Base-by-base conservation (phyloP, 2,888 invertebrate genomes). In the Onchidella celtica region DNA sequence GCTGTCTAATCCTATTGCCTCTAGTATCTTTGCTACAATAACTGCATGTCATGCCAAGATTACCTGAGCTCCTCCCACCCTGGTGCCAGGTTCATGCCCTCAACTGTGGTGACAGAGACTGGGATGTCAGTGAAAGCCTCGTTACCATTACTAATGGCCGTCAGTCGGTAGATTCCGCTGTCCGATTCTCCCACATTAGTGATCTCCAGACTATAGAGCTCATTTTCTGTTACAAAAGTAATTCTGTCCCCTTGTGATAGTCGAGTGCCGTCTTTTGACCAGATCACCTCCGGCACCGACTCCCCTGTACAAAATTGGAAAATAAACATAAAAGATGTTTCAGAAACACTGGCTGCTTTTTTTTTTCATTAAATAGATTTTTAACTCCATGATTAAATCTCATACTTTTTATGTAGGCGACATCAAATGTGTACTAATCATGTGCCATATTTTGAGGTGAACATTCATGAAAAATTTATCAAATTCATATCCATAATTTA, bases 131-230 rank as follows among this genome's bases (percentile, higher is more conserved):
- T 82, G 73, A 82, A 85, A 4, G 87, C 84, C 66, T 82, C 85
- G 29, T 90, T 90, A 40, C 84, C 82, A 1, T 85, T 79, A 83
- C 90, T 91, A 83, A 85, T 86, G 29, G 89, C 89, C 17, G 86
- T 85, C 27, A 91, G 81, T n/a, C 86, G 87, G 85, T 91, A 92
- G 27, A 85, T 87, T 3, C 91, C 92, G 1, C 86, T 82, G 79
- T 92, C 91, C 17, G 83, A 74, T 11, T 81, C 83, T 4, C 61
- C 74, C 0, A 87, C 86, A 34, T 88, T 84, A 1, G 40, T 36
- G 38, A 90, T 89, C 76, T 87, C 86, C 75, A 90, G 82, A 9
- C 82, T 85, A 72, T 88, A 86, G 21, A 85, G 70, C 66, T 86
- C 86, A n/a, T 82, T 82, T 6, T 87, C 84, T 14, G 81, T 81